These are phyloP conservation scores for Chaetoderma sp. DNA, from an alignment of 2,888 invertebrate genomes.

Conservation along the genomic window DNA sequence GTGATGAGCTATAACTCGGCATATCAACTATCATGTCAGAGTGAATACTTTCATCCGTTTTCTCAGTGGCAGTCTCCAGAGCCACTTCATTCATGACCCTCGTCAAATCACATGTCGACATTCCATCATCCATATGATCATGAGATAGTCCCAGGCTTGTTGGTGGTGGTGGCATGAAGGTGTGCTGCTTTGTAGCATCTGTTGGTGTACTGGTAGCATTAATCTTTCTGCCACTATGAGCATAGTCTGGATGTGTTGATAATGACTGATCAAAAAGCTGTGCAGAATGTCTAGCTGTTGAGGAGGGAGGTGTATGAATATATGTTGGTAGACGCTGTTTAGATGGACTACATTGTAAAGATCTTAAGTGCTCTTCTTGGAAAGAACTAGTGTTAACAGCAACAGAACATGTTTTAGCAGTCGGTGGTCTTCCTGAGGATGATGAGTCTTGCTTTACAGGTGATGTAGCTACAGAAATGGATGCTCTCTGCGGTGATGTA, in stretches of 20 bases:
- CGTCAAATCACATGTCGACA: constrained; percentile 48
- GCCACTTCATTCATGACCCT: constrained; percentile 41
- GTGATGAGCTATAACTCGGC: constrained; percentile 60
- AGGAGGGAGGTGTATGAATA: neutral
- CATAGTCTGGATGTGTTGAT: constrained; percentile 48
- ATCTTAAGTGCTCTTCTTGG: too few species aligned
- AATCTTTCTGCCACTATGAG: constrained; percentile 17
- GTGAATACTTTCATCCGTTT: constrained; percentile 56
- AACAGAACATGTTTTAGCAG: constrained; percentile 10
- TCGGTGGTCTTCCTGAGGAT: neutral
- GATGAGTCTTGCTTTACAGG: too few species aligned
- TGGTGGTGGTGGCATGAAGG: constrained; percentile 42
- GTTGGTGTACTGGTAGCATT: constrained; percentile 38
- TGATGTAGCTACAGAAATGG: too few species aligned
- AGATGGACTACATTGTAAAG: neutral
- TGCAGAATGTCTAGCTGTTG: too few species aligned
- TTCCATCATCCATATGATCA: constrained; percentile 37
- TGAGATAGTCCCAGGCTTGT: constrained; percentile 52
- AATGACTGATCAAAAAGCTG: constrained; percentile 47
- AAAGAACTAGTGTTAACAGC: constrained; percentile 34
- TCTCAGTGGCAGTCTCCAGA: too few species aligned
- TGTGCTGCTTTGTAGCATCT: constrained; percentile 45
- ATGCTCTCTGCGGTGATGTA: too few species aligned
- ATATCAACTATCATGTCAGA: constrained; percentile 64
- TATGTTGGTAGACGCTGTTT: neutral